phyloP scores from a whole-genome alignment of 1,140 invertebrate species.

The Neodiprion lecontei region DNA sequence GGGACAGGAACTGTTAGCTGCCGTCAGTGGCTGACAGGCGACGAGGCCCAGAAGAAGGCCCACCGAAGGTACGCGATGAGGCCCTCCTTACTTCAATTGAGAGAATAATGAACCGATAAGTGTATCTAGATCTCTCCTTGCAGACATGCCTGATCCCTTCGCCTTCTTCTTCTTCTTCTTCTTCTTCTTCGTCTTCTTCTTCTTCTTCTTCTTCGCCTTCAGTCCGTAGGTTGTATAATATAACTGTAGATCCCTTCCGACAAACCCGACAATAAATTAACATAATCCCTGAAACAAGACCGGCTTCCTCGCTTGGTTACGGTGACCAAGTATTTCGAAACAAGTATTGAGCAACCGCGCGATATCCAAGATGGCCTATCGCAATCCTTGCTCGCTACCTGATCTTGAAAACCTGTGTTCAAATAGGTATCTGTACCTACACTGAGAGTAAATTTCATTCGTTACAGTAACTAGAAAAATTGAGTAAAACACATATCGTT shows the following conservation, averaged over 20 bases:
- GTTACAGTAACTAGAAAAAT: too few species aligned
- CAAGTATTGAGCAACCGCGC: neutral
- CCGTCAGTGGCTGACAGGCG: slow-evolving; percentile 3
- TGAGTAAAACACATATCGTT: too few species aligned
- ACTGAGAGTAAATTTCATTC: too few species aligned
- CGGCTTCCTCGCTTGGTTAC: neutral
- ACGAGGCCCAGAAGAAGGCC: neutral
- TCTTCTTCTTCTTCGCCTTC: too few species aligned
- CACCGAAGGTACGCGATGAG: neutral
- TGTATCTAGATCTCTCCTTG: neutral
- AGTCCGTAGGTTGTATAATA: neutral
- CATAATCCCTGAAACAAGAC: slow-evolving; percentile 6
- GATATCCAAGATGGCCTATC: too few species aligned
- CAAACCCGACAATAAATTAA: neutral
- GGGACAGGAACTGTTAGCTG: slow-evolving; percentile 1
- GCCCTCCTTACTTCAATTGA: neutral
- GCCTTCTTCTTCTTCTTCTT: neutral
- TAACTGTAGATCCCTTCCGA: slow-evolving; percentile 4
- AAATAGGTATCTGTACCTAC: too few species aligned
- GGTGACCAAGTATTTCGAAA: neutral
- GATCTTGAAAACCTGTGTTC: too few species aligned
- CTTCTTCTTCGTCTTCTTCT: too few species aligned
- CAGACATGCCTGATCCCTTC: neutral
- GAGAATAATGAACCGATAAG: slow-evolving; percentile 4
- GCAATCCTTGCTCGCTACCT: too few species aligned